Evolutionary conservation across 1,140 invertebrate species (phyloP).

Genomic region (Lineus longissimus): DNA sequence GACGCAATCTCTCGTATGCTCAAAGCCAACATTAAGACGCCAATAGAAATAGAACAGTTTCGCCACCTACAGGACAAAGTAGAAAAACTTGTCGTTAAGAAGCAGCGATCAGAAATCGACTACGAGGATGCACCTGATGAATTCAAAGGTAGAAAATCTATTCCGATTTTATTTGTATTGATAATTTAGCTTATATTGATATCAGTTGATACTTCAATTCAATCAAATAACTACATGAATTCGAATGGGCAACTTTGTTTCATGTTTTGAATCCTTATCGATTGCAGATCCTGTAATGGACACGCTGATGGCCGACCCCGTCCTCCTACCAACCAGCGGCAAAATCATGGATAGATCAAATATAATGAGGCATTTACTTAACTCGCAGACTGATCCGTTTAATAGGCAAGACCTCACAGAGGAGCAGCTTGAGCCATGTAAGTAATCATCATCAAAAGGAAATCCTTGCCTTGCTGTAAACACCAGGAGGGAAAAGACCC

Average conservation of each 20-base stretch:
- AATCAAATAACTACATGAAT: neutral
- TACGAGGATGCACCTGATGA: conserved; percentile 95
- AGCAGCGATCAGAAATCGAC: conserved; percentile 65
- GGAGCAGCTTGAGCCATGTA: conserved; percentile 77
- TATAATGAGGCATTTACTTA: conserved; percentile 87
- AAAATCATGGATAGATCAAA: conserved; percentile 93
- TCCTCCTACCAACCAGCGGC: conserved; percentile 81
- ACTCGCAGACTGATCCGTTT: conserved; percentile 95
- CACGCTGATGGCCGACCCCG: conserved; percentile 94
- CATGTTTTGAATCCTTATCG: neutral
- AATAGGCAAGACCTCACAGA: conserved; percentile 88
- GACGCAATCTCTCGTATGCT: conserved; percentile 79
- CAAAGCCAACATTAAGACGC: conserved; percentile 77
- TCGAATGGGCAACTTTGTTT: too few species aligned
- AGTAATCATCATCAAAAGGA: conserved; percentile 21
- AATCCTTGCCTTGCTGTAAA: neutral
- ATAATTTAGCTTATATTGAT: too few species aligned
- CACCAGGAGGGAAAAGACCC: conserved; percentile 11
- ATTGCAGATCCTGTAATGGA: conserved; percentile 89
- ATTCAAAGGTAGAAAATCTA: conserved; percentile 66
- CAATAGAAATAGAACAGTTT: conserved; percentile 75
- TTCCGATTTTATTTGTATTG: neutral
- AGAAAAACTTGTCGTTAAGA: conserved; percentile 73
- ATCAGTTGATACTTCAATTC: neutral
- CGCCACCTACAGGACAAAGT: conserved; percentile 74